A percentile compares a stretch with the other conserved stretches of the same genome.
These are phyloP conservation scores for Sympetrum striolatum DNA, from an alignment of 2,888 invertebrate genomes.

Conservation along the genomic window DNA sequence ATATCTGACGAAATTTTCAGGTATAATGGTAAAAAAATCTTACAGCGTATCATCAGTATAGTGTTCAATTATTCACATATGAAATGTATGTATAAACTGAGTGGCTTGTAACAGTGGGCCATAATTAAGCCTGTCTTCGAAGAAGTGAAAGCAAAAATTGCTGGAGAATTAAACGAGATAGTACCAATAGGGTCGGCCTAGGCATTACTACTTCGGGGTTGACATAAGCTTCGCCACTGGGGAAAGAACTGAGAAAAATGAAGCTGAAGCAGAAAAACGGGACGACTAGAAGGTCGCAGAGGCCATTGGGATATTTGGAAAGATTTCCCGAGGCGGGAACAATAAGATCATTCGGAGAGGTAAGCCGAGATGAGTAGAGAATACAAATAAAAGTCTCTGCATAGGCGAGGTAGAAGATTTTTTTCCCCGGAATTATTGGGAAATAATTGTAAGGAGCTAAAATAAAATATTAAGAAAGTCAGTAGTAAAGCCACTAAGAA, in stretches of 20 bases:
- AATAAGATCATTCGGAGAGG: not conserved
- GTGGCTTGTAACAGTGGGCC: too few relatives aligned
- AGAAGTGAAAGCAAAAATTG: too few relatives aligned
- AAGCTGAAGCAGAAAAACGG: not conserved
- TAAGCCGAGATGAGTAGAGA: not conserved
- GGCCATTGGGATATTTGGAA: not conserved
- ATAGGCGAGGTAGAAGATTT: not conserved
- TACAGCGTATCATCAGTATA: too few relatives aligned
- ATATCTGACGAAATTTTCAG: too few relatives aligned
- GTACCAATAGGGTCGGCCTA: too few relatives aligned
- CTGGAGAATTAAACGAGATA: too few relatives aligned
- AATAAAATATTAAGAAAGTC: not conserved
- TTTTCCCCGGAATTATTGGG: not conserved
- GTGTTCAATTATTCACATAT: too few relatives aligned
- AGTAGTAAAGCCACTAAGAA: not conserved
- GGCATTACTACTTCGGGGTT: not conserved
- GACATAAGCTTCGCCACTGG: not conserved
- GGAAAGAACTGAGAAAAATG: not conserved
- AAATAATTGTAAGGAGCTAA: not conserved
- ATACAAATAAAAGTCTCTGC: not conserved
- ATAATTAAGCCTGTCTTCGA: too few relatives aligned
- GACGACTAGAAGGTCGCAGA: not conserved
- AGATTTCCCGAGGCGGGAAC: not conserved
- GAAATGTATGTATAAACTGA: too few relatives aligned
- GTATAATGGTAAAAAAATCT: too few relatives aligned